Conservation (phyloP, 2,797 vertebrate species). For the Paramormyrops hopkinsi region DNA sequence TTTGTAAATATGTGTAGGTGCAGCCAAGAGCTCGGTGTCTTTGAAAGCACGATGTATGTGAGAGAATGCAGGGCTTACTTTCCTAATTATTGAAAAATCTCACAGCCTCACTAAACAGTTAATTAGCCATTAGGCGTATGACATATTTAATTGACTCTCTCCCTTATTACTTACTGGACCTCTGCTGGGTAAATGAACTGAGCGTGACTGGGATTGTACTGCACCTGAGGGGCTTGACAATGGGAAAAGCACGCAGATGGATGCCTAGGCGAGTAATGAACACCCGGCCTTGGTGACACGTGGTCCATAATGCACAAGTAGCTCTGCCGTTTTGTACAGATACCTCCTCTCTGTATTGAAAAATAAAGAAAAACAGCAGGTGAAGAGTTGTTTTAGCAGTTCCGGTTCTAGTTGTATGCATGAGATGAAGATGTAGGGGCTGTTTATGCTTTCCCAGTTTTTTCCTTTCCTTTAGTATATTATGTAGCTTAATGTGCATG, state of each 20-base stretch:
- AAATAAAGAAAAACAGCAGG: not conserved
- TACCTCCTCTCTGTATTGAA: not conserved
- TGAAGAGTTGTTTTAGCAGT: not conserved
- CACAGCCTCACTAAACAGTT: constrained; percentile 8
- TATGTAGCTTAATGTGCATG: not conserved
- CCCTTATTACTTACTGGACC: constrained; percentile 8
- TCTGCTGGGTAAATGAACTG: constrained; percentile 5
- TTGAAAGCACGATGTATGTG: not conserved
- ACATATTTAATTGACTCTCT: constrained; percentile 20
- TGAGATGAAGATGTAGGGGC: not conserved
- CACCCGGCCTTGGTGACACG: not conserved
- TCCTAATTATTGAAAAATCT: constrained; percentile 10
- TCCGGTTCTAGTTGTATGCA: not conserved
- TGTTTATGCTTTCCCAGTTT: not conserved
- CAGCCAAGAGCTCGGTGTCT: not conserved
- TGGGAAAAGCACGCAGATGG: not conserved
- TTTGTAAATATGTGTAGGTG: not conserved
- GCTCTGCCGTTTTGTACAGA: not conserved
- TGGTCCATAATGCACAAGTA: not conserved
- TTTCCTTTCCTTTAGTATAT: not conserved
- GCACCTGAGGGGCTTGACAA: not conserved
- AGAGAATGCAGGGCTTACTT: not conserved
- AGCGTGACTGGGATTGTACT: not conserved
- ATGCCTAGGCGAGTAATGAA: not conserved
- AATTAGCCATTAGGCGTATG: constrained; percentile 19